phyloP scores from a whole-genome alignment of 2,797 vertebrate genomes.

The Staurois parvus region DNA sequence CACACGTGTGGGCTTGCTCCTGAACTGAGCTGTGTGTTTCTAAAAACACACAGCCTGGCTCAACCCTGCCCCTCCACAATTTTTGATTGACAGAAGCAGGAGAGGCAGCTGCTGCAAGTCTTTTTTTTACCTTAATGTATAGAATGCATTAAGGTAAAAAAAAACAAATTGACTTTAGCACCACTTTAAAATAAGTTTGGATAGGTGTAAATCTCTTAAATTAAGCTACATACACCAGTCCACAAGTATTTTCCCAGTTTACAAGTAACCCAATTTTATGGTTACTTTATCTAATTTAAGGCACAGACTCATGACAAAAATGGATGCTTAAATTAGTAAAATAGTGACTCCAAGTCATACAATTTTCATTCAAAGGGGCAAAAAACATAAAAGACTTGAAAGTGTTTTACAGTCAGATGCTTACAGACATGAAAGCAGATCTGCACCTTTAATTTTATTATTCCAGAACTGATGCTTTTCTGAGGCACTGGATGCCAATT shows the following conservation, averaged over 20 bases:
- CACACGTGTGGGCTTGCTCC: no score
- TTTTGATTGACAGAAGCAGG: no score
- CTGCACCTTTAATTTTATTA: slow-evolving; percentile 21
- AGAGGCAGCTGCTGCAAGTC: no score
- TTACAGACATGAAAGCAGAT: slow-evolving; percentile 8
- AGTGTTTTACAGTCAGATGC: not conserved
- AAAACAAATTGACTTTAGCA: no score
- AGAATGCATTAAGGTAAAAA: no score
- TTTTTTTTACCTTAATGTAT: no score
- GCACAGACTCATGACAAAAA: not conserved
- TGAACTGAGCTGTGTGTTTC: no score
- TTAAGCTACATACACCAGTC: no score
- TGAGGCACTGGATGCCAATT: slow-evolving; percentile 27
- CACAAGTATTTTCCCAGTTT: not conserved
- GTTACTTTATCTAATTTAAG: not conserved
- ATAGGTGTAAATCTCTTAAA: no score
- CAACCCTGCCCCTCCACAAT: no score
- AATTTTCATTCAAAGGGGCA: not conserved
- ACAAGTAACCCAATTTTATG: not conserved
- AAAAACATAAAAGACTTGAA: not conserved
- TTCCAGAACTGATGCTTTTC: not conserved
- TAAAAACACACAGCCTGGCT: no score
- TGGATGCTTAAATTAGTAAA: not conserved
- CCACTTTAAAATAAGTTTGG: no score
- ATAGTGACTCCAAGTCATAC: not conserved